Percentiles rank a stretch among this genome's conserved stretches.
Conservation (phyloP, 2,797 vertebrate species). For the Manis crassicaudata region DNA sequence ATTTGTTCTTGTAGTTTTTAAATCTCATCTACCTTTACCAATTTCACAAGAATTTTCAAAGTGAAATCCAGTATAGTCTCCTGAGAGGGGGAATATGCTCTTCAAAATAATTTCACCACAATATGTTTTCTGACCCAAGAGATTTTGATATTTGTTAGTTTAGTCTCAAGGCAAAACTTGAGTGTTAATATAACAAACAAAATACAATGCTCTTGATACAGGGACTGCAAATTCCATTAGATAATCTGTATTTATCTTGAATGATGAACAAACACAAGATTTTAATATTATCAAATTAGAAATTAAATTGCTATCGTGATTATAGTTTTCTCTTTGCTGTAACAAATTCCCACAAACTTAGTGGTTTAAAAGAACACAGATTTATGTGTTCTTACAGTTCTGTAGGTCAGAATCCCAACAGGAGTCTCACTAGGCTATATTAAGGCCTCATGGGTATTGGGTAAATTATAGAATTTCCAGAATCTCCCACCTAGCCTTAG, state of each 20-base stretch:
- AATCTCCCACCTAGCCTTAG: too few species aligned
- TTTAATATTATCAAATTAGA: conserved; percentile 47
- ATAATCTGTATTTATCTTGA: background rate
- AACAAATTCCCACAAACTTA: background rate
- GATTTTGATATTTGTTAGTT: conserved; percentile 53
- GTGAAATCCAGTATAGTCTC: conserved; percentile 3
- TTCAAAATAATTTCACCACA: conserved; percentile 58
- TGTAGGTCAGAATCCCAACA: background rate
- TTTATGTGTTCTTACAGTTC: background rate
- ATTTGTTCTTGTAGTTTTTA: conserved; percentile 39
- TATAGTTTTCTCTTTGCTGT: background rate
- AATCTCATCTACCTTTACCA: conserved; percentile 32
- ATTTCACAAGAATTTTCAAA: conserved; percentile 55
- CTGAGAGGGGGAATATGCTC: background rate
- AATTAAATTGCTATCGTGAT: conserved; percentile 13
- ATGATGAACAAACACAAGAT: conserved; percentile 34
- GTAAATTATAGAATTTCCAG: too few species aligned
- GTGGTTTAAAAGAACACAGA: background rate
- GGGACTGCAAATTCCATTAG: conserved; percentile 21
- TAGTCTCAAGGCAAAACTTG: conserved; percentile 56
- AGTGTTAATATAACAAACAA: conserved; percentile 54
- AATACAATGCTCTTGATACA: background rate
- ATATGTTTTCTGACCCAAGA: conserved; percentile 28
- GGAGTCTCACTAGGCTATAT: background rate
- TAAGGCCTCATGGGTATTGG: too few species aligned